phyloP scores from a whole-genome alignment of 2,113 vertebrate genomes.

The Rhinolophus ferrumequinum region DNA sequence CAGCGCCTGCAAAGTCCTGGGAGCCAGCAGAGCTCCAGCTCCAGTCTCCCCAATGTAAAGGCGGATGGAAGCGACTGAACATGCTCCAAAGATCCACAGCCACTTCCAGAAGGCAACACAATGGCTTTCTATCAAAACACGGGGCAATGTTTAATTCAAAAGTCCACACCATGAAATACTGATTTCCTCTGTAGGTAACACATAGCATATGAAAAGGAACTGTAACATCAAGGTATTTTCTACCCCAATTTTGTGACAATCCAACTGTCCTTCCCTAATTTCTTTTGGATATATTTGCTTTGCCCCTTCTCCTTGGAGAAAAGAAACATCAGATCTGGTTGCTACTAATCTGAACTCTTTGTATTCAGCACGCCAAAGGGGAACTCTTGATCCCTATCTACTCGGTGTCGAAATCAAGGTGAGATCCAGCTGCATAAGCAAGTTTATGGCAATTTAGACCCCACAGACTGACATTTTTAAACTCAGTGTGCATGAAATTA shows the following conservation, averaged over 20 bases:
- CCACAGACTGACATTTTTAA: background rate
- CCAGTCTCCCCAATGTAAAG: background rate
- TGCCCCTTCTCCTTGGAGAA: background rate
- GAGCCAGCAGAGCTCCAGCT: background rate
- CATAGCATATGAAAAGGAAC: background rate
- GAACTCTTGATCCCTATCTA: background rate
- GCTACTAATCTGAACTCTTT: background rate
- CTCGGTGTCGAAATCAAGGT: background rate
- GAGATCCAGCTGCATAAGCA: background rate
- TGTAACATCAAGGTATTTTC: background rate
- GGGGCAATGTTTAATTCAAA: background rate
- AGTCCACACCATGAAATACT: background rate
- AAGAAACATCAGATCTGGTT: background rate
- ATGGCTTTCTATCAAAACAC: background rate
- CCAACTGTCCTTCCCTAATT: background rate
- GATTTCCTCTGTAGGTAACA: background rate
- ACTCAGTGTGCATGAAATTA: constrained; percentile 36
- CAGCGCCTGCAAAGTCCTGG: background rate
- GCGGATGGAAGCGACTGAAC: background rate
- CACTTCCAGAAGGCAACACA: background rate
- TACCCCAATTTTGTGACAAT: background rate
- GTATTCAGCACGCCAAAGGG: background rate
- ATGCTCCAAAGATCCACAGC: background rate
- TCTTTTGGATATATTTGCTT: background rate
- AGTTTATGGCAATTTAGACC: background rate